Percentiles rank a stretch among this genome's conserved stretches.
These are phyloP conservation scores for Tauraco erythrolophus DNA, from an alignment of 2,113 vertebrate genomes.

Conservation along the genomic window DNA sequence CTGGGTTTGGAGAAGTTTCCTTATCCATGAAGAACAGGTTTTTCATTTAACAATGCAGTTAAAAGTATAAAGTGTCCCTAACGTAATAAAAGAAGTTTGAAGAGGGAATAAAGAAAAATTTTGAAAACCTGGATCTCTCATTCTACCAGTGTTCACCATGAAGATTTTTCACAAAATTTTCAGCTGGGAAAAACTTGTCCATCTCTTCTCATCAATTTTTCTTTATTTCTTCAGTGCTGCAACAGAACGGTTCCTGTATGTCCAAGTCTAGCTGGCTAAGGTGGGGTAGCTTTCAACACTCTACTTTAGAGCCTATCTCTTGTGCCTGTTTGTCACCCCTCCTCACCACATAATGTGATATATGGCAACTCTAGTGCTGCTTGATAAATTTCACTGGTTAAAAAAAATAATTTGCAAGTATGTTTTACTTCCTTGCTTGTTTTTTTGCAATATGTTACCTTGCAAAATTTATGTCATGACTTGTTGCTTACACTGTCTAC, in stretches of 20 bases:
- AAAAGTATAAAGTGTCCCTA: neutral
- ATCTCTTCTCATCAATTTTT: neutral
- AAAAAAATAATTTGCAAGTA: neutral
- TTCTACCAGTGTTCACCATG: neutral
- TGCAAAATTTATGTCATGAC: neutral
- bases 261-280: neutral
- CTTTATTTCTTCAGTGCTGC: neutral
- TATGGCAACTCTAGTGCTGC: neutral
- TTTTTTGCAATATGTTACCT: neutral
- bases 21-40: neutral
- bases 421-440: neutral
- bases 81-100: neutral
- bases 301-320: neutral
- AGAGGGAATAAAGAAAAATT: neutral
- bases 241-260: neutral
- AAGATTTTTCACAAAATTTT: neutral
- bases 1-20: neutral
- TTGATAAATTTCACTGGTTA: neutral
- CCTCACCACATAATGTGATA: neutral
- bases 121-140: neutral
- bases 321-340: neutral
- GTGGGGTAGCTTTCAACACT: neutral
- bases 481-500: neutral
- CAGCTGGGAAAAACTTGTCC: neutral
- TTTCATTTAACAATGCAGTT: neutral